Evolutionary conservation across 2,888 invertebrate genomes (phyloP).

Genomic region (Dasypogon diadema): DNA sequence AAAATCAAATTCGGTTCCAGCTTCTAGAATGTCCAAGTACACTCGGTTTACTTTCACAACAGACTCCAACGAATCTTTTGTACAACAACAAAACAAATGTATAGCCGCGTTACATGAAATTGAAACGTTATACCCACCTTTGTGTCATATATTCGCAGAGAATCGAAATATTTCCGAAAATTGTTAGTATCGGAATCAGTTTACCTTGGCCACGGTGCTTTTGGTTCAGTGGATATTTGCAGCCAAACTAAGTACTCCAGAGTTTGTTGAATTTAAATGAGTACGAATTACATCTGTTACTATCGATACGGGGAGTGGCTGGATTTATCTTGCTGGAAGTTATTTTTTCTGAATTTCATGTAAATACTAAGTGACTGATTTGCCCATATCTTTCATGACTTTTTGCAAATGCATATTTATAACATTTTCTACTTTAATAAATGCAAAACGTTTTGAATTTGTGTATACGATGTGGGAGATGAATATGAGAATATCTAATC

Average conservation of each 20-base stretch:
- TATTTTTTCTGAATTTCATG: not conserved
- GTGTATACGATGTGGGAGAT: no score
- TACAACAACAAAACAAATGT: not conserved
- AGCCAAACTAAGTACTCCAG: no score
- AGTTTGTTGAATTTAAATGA: no score
- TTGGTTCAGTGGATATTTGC: not conserved
- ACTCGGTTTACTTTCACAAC: not conserved
- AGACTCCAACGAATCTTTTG: not conserved
- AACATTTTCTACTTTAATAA: no score
- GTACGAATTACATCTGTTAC: no score
- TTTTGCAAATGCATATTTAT: not conserved
- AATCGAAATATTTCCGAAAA: not conserved
- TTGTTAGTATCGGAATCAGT: not conserved
- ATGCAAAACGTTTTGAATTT: no score
- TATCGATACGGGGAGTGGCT: no score
- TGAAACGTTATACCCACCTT: not conserved
- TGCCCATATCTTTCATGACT: not conserved
- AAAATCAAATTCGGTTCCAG: conserved; percentile 34
- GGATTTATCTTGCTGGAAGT: not conserved
- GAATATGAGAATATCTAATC: no score
- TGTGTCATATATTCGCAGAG: no score
- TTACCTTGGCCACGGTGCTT: not conserved
- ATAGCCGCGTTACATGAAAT: not conserved
- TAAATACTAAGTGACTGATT: not conserved
- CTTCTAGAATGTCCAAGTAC: not conserved